Percentiles rank a stretch among this genome's conserved stretches.
Evolutionary conservation across 2,797 vertebrate species (phyloP).

Genomic region (Hybognathus amarus): DNA sequence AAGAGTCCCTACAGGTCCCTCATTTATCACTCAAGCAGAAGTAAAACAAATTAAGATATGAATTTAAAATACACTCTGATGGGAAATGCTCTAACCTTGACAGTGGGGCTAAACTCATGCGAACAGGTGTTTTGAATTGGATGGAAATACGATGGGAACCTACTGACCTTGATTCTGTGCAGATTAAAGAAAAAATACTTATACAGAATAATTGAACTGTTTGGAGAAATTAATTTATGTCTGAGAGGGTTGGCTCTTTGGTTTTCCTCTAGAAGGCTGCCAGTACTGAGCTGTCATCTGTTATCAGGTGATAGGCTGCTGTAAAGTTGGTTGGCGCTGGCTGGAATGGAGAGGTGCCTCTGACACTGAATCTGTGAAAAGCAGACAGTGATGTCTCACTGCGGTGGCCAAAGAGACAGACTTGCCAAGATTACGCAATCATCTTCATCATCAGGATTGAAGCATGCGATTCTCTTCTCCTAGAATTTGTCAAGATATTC

Average conservation of each 20-base stretch:
- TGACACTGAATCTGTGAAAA: constrained; percentile 49
- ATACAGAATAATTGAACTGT: constrained; percentile 27
- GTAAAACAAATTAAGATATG: constrained; percentile 39
- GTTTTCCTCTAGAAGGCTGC: constrained; percentile 8
- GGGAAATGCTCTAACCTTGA: constrained; percentile 15
- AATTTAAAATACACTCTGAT: constrained; percentile 29
- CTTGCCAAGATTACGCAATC: constrained; percentile 41
- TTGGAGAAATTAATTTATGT: constrained; percentile 12
- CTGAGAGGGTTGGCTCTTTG: constrained; percentile 14
- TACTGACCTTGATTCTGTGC: constrained; percentile 39
- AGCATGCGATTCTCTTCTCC: constrained; percentile 20
- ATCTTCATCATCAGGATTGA: constrained; percentile 27
- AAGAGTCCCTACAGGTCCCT: constrained; percentile 25
- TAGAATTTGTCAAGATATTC: constrained; percentile 35
- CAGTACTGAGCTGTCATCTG: constrained; percentile 37
- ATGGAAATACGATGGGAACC: not conserved
- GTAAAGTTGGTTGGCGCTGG: constrained; percentile 42
- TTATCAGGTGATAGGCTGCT: constrained; percentile 42
- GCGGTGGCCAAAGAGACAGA: constrained; percentile 35
- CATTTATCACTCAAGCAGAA: constrained; percentile 39
- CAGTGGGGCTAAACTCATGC: constrained; percentile 2
- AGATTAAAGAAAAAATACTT: constrained; percentile 29
- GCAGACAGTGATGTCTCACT: constrained; percentile 48
- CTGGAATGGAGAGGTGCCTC: constrained; percentile 41
- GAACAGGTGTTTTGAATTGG: constrained; percentile 23